Conservation (phyloP, 2,113 vertebrate species). For the Tachysurus fulvidraco region DNA sequence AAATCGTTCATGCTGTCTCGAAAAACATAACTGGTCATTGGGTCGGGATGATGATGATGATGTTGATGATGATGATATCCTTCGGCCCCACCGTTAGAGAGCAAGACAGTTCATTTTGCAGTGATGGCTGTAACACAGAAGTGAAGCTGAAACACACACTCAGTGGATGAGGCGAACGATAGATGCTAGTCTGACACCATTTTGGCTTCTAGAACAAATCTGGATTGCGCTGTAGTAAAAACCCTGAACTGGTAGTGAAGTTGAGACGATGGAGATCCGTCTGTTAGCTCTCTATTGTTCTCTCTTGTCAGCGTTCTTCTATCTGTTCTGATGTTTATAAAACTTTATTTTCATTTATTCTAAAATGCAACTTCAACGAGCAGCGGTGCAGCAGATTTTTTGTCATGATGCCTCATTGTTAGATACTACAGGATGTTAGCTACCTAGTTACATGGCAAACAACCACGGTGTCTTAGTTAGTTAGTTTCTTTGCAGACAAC, state of each 20-base stretch:
- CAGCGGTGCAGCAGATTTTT: background rate
- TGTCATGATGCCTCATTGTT: background rate
- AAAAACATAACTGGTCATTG: background rate
- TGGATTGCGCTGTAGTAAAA: background rate
- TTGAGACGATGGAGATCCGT: background rate
- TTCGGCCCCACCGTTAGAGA: background rate
- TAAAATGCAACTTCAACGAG: background rate
- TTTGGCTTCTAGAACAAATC: background rate
- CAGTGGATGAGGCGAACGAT: background rate
- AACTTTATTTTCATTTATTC: background rate
- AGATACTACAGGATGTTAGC: too few relatives aligned
- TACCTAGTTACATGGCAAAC: too few relatives aligned
- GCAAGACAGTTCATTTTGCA: constrained; percentile 44
- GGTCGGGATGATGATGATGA: constrained; percentile 29
- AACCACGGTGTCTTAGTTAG: too few relatives aligned
- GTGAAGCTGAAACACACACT: constrained; percentile 4
- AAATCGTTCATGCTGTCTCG: constrained; percentile 1
- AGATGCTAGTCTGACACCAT: background rate
- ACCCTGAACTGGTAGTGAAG: background rate
- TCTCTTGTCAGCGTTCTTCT: too few relatives aligned
- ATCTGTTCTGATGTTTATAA: too few relatives aligned
- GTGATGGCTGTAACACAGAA: constrained; percentile 21
- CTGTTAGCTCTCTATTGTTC: background rate
- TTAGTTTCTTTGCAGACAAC: too few relatives aligned
- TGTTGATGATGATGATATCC: constrained; percentile 17